phyloP scores from a whole-genome alignment of 2,888 invertebrate genomes.

The Monoplex corrugatus region DNA sequence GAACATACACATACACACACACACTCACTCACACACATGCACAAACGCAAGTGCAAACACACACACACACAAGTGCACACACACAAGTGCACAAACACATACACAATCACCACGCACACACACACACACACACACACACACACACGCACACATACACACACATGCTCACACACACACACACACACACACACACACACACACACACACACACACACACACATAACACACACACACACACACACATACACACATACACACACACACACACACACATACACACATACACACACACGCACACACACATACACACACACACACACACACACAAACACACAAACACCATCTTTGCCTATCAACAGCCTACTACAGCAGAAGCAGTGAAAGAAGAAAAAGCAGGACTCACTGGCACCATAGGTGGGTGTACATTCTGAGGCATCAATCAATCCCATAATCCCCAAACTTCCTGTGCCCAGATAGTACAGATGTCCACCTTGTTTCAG shows the following conservation, averaged over 20 bases:
- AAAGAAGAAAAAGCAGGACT: slow-evolving; percentile 49
- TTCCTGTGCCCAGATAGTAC: slow-evolving; percentile 72
- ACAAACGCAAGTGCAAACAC: not conserved
- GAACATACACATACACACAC: not conserved
- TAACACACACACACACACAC: too few species aligned
- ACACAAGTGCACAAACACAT: too few species aligned
- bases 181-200: too few species aligned
- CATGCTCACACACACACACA: not conserved
- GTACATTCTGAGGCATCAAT: slow-evolving; percentile 81
- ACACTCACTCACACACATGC: not conserved
- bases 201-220: too few species aligned
- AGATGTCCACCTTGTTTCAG: slow-evolving; percentile 66
- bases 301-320: not conserved
- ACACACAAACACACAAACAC: not conserved
- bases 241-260: too few species aligned
- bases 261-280: not conserved
- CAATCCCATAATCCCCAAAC: slow-evolving; percentile 75
- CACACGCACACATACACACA: not conserved
- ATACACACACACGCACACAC: not conserved
- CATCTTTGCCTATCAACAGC: too few species aligned
- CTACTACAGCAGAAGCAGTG: too few species aligned
- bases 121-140: not conserved
- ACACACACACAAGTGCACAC: not conserved
- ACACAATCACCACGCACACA: too few species aligned
- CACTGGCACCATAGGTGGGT: slow-evolving; percentile 79